These are phyloP conservation scores for Lymantria dispar DNA, from an alignment of 2,888 invertebrate species.

Conservation along the genomic window DNA sequence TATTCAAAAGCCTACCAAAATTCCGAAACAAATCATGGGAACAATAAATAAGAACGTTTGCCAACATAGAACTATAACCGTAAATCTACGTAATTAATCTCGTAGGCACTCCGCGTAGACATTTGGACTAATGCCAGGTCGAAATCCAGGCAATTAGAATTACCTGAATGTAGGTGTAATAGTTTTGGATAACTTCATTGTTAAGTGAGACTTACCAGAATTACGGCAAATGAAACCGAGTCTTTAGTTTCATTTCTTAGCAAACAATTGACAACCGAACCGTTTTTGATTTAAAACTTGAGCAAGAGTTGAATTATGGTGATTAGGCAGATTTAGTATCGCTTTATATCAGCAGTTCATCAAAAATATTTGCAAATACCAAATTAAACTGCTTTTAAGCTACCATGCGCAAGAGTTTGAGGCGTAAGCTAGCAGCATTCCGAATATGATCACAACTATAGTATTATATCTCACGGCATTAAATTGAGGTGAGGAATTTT, in stretches of 20 bases:
- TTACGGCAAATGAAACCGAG: neutral
- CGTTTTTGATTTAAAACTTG: too few relatives aligned
- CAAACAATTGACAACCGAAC: too few relatives aligned
- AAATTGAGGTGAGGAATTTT: too few relatives aligned
- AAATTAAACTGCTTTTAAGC: too few relatives aligned
- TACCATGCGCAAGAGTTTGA: too few relatives aligned
- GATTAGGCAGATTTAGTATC: too few relatives aligned
- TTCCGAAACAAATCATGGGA: constrained; percentile 29
- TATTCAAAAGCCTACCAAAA: neutral
- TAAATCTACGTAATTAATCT: constrained; percentile 38
- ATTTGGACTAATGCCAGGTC: constrained; percentile 28
- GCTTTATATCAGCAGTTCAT: too few relatives aligned
- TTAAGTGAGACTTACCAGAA: neutral
- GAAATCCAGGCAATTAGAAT: constrained; percentile 43
- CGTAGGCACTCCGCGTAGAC: constrained; percentile 30
- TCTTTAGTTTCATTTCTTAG: neutral
- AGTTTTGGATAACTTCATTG: constrained; percentile 9
- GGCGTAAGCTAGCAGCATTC: too few relatives aligned
- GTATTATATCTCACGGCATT: too few relatives aligned
- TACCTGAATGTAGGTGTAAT: constrained; percentile 37
- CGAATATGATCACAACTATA: too few relatives aligned
- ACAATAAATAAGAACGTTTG: constrained; percentile 34
- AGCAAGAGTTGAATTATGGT: too few relatives aligned
- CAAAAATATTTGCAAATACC: too few relatives aligned
- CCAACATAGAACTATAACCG: constrained; percentile 32